These are phyloP conservation scores for Xestia rhomboidea DNA, from an alignment of 2,888 invertebrate genomes.

Conservation along the genomic window DNA sequence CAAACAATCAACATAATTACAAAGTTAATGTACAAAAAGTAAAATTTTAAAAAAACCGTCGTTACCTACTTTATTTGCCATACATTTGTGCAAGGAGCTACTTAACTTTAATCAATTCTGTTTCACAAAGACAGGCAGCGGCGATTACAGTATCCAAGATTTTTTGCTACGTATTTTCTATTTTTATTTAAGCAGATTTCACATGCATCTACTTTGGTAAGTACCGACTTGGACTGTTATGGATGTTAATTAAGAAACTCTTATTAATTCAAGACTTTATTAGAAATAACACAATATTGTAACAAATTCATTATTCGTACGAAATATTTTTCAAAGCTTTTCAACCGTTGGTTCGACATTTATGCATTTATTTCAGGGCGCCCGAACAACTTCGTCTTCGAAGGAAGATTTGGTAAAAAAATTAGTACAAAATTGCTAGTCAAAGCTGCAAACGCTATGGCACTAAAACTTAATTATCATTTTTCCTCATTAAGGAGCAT, in stretches of 20 bases:
- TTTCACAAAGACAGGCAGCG: conserved; percentile 26
- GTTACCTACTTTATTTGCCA: conserved; percentile 38
- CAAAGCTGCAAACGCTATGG: not conserved
- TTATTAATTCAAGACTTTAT: not conserved
- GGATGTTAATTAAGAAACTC: not conserved
- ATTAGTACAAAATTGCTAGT: not conserved
- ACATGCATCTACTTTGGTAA: not conserved
- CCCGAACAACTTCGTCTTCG: not conserved
- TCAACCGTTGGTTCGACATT: not conserved
- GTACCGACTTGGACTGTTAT: not conserved
- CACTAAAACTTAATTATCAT: not conserved
- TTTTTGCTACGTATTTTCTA: no score
- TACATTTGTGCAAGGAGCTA: conserved; percentile 33
- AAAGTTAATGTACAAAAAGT: conserved; percentile 33
- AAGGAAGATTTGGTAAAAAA: not conserved
- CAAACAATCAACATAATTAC: conserved; percentile 26
- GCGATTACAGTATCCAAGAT: not conserved
- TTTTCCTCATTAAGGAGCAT: not conserved
- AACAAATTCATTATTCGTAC: not conserved
- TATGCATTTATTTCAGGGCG: not conserved
- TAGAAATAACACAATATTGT: not conserved
- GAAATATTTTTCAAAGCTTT: not conserved
- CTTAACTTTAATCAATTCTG: conserved; percentile 51
- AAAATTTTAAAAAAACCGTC: conserved; percentile 16
- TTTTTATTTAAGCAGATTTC: not conserved